Conservation (phyloP, 2,113 vertebrate genomes). For the Xyrauchen texanus region DNA sequence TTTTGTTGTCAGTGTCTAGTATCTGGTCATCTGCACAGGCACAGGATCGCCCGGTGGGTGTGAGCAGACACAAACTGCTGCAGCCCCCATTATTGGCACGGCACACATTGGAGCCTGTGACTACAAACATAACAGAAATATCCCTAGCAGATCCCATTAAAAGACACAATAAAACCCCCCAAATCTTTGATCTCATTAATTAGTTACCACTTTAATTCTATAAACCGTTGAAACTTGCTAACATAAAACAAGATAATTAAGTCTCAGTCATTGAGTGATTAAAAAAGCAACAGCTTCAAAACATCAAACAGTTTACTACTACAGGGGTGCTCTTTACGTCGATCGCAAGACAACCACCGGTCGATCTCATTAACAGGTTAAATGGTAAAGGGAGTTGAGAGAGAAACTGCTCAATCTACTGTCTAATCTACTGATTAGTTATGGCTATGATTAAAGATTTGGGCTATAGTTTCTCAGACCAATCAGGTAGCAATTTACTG, state of each 20-base stretch:
- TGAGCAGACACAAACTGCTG: slow-evolving; percentile 92
- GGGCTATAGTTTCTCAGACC: too few species aligned
- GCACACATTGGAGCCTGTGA: slow-evolving; percentile 85
- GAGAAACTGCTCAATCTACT: too few species aligned
- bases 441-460: too few species aligned
- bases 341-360: too few species aligned
- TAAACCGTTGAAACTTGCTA: not conserved
- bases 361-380: too few species aligned
- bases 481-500: too few species aligned
- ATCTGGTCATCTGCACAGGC: slow-evolving; percentile 93
- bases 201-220: not conserved
- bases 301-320: too few species aligned
- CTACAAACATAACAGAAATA: slow-evolving; percentile 16
- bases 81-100: slow-evolving; percentile 91
- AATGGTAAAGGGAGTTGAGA: too few species aligned
- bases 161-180: not conserved
- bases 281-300: too few species aligned
- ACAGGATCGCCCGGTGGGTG: slow-evolving; percentile 83
- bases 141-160: not conserved
- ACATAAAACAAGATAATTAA: not conserved
- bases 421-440: too few species aligned
- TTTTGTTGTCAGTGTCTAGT: slow-evolving; percentile 81
- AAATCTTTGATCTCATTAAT: slow-evolving; percentile 9
- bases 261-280: too few species aligned
- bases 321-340: too few species aligned